These are phyloP conservation scores for Chlamydotis undulata DNA, from an alignment of 2,113 vertebrate genomes.

Conservation along the genomic window DNA sequence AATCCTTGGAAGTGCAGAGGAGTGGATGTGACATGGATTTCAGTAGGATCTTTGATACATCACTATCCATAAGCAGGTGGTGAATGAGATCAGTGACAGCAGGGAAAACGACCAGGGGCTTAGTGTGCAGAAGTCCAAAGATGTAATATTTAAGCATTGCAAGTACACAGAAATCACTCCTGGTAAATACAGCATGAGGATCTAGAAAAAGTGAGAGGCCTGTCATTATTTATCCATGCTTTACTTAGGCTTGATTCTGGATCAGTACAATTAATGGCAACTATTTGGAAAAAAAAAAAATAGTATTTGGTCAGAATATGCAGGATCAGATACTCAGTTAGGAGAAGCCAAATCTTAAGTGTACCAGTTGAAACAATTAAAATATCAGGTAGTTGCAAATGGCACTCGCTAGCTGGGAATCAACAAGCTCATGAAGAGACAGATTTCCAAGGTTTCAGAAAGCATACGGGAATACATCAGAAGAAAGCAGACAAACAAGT, in stretches of 20 bases:
- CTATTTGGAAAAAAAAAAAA: neutral
- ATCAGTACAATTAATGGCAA: neutral
- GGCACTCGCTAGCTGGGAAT: rapidly evolving
- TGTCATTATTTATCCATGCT: neutral
- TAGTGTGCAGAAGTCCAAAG: neutral
- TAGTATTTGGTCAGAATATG: neutral
- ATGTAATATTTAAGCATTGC: neutral
- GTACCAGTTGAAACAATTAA: neutral
- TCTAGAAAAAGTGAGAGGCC: neutral
- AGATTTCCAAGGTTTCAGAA: neutral
- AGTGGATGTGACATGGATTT: neutral
- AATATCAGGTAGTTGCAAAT: neutral
- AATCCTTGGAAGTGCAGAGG: neutral
- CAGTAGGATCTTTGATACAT: neutral
- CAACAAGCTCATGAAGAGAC: neutral
- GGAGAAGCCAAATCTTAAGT: neutral
- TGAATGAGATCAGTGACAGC: neutral
- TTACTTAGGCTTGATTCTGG: neutral
- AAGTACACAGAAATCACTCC: neutral
- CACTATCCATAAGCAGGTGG: neutral
- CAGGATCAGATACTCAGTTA: neutral
- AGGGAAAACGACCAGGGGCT: neutral
- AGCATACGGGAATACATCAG: neutral
- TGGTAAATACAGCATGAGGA: neutral
- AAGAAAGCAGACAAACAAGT: neutral